Conservation (phyloP, 2,113 vertebrate genomes). For the Chloropsis hardwickii region DNA sequence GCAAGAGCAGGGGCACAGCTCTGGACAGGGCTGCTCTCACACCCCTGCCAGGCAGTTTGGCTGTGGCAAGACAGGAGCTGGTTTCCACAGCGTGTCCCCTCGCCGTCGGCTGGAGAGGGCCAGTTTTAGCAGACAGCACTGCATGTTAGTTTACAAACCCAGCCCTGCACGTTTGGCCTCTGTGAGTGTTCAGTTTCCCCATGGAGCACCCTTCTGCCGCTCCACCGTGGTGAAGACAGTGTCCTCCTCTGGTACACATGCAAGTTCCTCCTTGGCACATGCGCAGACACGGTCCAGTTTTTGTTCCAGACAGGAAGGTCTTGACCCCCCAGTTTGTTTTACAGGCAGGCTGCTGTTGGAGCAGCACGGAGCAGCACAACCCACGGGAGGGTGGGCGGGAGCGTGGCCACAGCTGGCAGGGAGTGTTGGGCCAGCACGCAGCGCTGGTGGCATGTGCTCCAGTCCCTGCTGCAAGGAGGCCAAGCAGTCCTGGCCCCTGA, state of each 20-base stretch:
- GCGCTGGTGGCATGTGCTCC: accelerated
- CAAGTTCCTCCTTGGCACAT: conserved; percentile 48
- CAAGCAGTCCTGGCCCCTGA: not conserved
- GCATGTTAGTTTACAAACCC: conserved; percentile 69
- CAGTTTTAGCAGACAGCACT: conserved; percentile 58
- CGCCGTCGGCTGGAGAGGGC: not conserved
- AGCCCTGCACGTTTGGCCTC: conserved; percentile 63
- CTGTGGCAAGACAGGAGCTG: conserved; percentile 13
- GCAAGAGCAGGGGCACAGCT: not conserved
- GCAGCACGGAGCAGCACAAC: not conserved
- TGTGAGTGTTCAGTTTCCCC: conserved; percentile 42
- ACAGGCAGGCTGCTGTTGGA: not conserved
- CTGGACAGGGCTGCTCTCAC: not conserved
- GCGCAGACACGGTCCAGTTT: not conserved
- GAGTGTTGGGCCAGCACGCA: accelerated
- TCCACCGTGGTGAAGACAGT: conserved; percentile 28
- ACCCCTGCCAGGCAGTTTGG: not conserved
- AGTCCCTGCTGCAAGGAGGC: not conserved
- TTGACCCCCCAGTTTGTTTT: conserved; percentile 9
- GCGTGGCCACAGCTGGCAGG: not conserved
- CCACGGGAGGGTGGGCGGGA: not conserved
- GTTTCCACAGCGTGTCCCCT: not conserved
- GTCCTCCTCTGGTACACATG: conserved; percentile 47
- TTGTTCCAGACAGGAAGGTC: conserved; percentile 38
- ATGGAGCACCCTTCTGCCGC: conserved; percentile 32